Percentiles rank a stretch among this genome's conserved stretches.
Evolutionary conservation across 2,888 invertebrate species (phyloP).

Genomic region (Noctua comes): DNA sequence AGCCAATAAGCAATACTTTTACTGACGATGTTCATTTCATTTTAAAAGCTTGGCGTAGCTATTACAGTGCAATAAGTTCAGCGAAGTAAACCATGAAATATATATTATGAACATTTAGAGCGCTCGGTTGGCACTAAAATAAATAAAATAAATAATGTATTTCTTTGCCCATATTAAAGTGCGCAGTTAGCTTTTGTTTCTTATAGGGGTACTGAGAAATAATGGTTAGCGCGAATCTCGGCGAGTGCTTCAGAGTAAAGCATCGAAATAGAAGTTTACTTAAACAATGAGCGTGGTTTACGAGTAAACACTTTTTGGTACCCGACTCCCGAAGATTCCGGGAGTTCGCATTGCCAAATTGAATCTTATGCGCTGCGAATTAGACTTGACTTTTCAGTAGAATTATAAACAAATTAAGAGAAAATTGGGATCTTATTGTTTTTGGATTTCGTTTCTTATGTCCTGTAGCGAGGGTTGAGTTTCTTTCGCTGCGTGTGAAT

Average conservation of each 20-base stretch:
- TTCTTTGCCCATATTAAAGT: constrained; percentile 50
- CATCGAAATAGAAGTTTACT: constrained; percentile 88
- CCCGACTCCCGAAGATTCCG: constrained; percentile 78
- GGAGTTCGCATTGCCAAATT: constrained; percentile 64
- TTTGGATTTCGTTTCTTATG: constrained; percentile 66
- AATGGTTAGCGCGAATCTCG: constrained; percentile 81
- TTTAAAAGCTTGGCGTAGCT: constrained; percentile 17
- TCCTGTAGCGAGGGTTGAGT: constrained; percentile 64
- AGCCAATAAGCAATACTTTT: background rate
- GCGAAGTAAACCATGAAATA: constrained; percentile 19
- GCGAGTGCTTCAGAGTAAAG: constrained; percentile 82
- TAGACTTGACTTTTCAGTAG: constrained; percentile 69
- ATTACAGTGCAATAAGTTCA: constrained; percentile 19
- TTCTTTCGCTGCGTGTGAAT: constrained; percentile 56
- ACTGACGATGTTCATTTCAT: background rate
- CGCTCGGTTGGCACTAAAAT: constrained; percentile 11
- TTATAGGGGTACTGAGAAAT: constrained; percentile 79
- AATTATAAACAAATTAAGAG: constrained; percentile 51
- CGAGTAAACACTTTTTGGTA: constrained; percentile 85
- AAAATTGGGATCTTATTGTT: constrained; percentile 63
- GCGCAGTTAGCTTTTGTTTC: constrained; percentile 80
- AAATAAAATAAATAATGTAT: constrained; percentile 21
- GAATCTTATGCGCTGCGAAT: constrained; percentile 66
- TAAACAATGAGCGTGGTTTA: constrained; percentile 89
- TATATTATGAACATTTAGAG: constrained; percentile 9